Evolutionary conservation across 2,888 invertebrate species (phyloP).

Genomic region (Stenichneumon culpator): DNA sequence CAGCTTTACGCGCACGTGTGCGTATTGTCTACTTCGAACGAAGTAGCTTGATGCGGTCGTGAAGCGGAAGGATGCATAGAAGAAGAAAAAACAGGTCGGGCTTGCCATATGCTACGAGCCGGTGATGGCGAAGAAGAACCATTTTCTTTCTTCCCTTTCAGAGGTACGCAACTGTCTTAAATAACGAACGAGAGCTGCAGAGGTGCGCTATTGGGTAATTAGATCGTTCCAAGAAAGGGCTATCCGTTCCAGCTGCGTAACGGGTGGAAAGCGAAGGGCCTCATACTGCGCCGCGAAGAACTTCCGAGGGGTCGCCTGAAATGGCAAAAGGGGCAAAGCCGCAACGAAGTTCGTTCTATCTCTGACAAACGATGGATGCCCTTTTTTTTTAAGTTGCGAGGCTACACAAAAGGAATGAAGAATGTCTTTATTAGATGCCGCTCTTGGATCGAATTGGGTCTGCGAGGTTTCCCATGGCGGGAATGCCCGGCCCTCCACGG

Average conservation of each 20-base stretch:
- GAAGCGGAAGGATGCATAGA: constrained; percentile 29
- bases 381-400: constrained; percentile 40
- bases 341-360: constrained; percentile 39
- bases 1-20: constrained; percentile 10
- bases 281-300: constrained; percentile 20
- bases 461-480: constrained; percentile 73
- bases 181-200: constrained; percentile 48
- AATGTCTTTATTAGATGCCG: constrained; percentile 83
- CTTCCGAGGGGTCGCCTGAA: constrained; percentile 37
- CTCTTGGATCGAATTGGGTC: constrained; percentile 78
- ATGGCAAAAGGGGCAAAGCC: constrained; percentile 63
- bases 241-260: constrained; percentile 68
- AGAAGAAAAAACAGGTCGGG: constrained; percentile 37
- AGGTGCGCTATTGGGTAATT: constrained; percentile 68
- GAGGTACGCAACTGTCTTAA: constrained; percentile 9
- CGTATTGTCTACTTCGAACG: not conserved
- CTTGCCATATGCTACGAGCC: constrained; percentile 56
- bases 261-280: constrained; percentile 68
- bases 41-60: constrained; percentile 40
- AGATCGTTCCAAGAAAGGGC: constrained; percentile 66
- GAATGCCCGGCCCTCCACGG: constrained; percentile 66
- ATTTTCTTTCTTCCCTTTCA: constrained; percentile 41
- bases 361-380: constrained; percentile 37
- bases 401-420: constrained; percentile 81
- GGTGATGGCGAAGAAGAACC: constrained; percentile 34